Evolutionary conservation across 2,113 vertebrate genomes (phyloP), one percentile per base, ranked within the genome.

Genomic region (Tiliqua scincoides): DNA sequence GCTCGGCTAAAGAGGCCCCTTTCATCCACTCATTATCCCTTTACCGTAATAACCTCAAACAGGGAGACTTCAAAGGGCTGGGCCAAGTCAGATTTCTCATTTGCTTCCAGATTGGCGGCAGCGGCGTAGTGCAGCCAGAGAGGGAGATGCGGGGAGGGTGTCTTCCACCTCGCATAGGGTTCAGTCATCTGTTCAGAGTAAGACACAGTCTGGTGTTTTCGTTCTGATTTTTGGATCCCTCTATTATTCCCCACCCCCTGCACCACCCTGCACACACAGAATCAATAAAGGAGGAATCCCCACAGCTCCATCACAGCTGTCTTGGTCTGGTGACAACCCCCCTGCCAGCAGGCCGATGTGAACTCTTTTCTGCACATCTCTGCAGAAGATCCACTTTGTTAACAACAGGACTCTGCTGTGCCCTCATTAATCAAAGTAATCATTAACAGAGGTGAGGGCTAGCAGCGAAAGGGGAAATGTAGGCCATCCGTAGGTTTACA

Each of bases 11-110:
- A 90, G 73, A 87, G 84, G 20, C 61, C 23, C 54, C 71, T 92
- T 91, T 82, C 83, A 91, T 89, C 63, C 85, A 48, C 67, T 82
- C 87, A 73, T 86, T 90, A 89, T 54, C 57, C n/a, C 27, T 88
- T 84, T 89, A 89, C 89, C 85, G 17, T 40, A 40, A 71, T 79
- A 70, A 71, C 72, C 5, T 14, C 83, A 79, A 63, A 74, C 1
- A 30, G 65, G 83, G 72, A 84, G 85, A 84, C 79, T 89, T 89
- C 92, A 88, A 91, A 92, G 87, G 30, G n/a, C 65, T 37, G 52
- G 37, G 35, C 40, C 15, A 2, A 89, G 80, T 77, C 43, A 79
- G 63, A 84, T 78, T n/a, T 91, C 87, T 67, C 83, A 91, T 85
- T 67, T 68, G 59, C 48, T 3, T 0, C 52, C 80, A 77, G 87